These are phyloP conservation scores for Nymphalis urticae DNA, from an alignment of 2,888 invertebrate species.

Conservation along the genomic window DNA sequence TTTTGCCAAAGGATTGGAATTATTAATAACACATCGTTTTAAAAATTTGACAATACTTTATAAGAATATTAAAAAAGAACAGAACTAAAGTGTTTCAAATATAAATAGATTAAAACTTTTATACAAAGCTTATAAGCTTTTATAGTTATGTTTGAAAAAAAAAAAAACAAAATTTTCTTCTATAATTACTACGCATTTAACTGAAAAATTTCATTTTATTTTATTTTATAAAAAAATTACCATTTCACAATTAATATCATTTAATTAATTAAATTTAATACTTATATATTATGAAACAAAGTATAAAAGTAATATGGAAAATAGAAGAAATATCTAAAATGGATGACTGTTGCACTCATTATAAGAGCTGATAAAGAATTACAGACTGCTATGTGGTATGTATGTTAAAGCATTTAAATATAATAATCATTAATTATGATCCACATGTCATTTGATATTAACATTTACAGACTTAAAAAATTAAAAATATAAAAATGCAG, in stretches of 20 bases:
- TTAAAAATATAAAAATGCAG: neutral
- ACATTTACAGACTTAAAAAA: neutral
- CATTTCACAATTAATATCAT: neutral
- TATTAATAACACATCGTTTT: constrained; percentile 25
- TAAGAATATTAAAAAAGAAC: constrained; percentile 11
- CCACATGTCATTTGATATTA: constrained; percentile 3
- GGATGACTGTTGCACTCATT: neutral
- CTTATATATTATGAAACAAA: neutral
- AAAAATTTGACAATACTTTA: constrained; percentile 36
- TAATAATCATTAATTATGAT: neutral
- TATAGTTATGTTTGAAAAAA: constrained; percentile 1
- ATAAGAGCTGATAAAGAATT: neutral
- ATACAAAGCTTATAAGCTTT: constrained; percentile 14
- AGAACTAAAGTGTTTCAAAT: neutral
- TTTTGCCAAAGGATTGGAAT: constrained; percentile 8
- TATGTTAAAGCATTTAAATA: neutral
- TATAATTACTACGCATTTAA: too few relatives aligned
- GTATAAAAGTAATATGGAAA: neutral
- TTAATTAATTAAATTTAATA: neutral
- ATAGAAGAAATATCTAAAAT: neutral
- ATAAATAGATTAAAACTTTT: constrained; percentile 14
- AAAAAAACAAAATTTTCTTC: too few relatives aligned
- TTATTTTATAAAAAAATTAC: too few relatives aligned
- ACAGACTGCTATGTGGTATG: constrained; percentile 3
- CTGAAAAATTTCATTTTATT: too few relatives aligned